Evolutionary conservation across 2,797 vertebrate species (phyloP).

Genomic region (Aselliscus stoliczkanus): DNA sequence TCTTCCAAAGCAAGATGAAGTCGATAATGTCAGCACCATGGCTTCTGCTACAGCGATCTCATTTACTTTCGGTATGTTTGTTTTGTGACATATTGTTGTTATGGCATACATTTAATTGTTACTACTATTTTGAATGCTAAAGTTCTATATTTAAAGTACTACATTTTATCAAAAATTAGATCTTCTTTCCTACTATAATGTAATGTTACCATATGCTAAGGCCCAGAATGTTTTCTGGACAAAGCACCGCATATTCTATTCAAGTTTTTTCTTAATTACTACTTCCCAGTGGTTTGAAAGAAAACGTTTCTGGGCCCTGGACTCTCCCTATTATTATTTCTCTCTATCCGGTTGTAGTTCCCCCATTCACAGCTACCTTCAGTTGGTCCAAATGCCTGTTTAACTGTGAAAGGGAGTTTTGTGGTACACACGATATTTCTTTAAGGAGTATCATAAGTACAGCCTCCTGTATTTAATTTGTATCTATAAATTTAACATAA

Average conservation of each 20-base stretch:
- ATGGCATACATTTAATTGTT: background rate
- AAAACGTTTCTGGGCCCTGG: background rate
- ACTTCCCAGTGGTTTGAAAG: background rate
- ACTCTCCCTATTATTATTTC: background rate
- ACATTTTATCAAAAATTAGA: background rate
- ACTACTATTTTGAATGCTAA: background rate
- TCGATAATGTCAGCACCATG: background rate
- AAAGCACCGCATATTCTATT: background rate
- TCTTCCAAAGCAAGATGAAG: background rate
- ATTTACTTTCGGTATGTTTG: background rate
- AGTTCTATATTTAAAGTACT: background rate
- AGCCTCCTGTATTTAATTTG: background rate
- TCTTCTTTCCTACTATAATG: background rate
- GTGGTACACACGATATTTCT: background rate
- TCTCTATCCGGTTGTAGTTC: background rate
- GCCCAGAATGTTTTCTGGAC: background rate
- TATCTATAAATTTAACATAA: background rate
- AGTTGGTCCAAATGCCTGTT: background rate
- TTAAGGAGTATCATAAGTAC: background rate
- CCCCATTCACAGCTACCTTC: background rate
- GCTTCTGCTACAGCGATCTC: rapidly evolving
- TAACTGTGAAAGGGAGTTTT: background rate
- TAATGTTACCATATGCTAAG: background rate
- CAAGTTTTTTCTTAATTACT: background rate
- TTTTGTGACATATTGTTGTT: background rate